Evolutionary conservation across 2,888 invertebrate species (phyloP).

Genomic region (Synergus itoensis): DNA sequence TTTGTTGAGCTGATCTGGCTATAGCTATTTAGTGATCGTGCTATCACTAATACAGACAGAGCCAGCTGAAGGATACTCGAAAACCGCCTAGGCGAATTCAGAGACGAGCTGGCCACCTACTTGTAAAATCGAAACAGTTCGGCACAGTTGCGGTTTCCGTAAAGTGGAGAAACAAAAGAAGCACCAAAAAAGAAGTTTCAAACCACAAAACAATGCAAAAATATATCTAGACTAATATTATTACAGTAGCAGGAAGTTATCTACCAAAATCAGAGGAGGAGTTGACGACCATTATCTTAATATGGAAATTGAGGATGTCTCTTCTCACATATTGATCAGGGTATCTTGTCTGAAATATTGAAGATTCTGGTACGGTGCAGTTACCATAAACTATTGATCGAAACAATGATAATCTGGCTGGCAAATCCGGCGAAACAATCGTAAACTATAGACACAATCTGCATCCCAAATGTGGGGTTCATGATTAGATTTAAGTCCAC

Average conservation of each 20-base stretch:
- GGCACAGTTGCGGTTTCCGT: conserved; percentile 59
- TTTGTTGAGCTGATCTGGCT: conserved; percentile 58
- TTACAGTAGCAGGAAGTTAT: background rate
- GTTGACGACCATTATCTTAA: background rate
- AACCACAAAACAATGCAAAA: background rate
- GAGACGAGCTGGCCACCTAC: conserved; percentile 54
- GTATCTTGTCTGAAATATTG: conserved; percentile 16
- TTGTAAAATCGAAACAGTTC: conserved; percentile 62
- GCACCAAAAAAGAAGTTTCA: background rate
- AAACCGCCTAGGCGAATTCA: conserved; percentile 52
- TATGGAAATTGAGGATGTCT: conserved; percentile 36
- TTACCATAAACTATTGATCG: conserved; percentile 31
- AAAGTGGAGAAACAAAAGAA: background rate
- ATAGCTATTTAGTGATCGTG: conserved; percentile 65
- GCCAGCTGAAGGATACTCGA: conserved; percentile 51
- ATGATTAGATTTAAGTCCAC: conserved; percentile 9
- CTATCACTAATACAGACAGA: conserved; percentile 63
- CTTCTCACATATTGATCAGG: conserved; percentile 12
- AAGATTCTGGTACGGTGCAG: conserved; percentile 24
- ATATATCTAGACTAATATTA: background rate
- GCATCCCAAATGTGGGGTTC: conserved; percentile 28
- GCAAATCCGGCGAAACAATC: conserved; percentile 32
- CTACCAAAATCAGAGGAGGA: background rate
- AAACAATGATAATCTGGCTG: conserved; percentile 24
- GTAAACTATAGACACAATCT: conserved; percentile 35